Evolutionary conservation across 2,113 vertebrate species (phyloP), one percentile per base, ranked within the genome.

Genomic region (Verasper variegatus): DNA sequence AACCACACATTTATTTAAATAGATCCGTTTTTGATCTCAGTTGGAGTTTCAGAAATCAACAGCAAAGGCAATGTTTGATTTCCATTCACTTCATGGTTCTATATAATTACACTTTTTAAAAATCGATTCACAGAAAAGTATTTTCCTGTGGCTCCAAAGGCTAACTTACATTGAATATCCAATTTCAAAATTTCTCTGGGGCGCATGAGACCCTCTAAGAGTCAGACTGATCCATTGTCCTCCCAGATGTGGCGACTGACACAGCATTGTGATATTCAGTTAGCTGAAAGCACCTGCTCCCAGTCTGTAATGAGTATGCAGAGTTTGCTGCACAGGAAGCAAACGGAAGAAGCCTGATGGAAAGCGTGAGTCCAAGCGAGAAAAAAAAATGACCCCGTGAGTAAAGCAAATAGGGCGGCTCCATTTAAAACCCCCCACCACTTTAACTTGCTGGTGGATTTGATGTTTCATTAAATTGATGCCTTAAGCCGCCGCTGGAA

Each of bases 221-320:
- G 58, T 78, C 75, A 68, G 71, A 76, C 24, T 24, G 79, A 71
- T 56, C 65, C 62, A 66, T 74, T 79, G 90, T 76, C 51, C 70
- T 68, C 79, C 52, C 60, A 77, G 77, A 81, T 78, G 67, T 68
- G 88, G 65, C 70, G 86, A 75, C 71, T 89, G 88, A 86, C 74
- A 79, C 54, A 56, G 84, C 86, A 85, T 84, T 85, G 76, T 76
- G 90, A 88, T 86, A 86, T 83, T 88, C 88, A 83, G 70, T 90
- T 71, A 70, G 71, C 51, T 77, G 71, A 86, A 75, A 86, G 86
- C 92, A 94, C 93, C 93, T 94, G 92, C 93, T 94, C 82, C 89
- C 76, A 27, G 59, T 74, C 70, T 85, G 81, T 91, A 92, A 93
- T 91, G 82, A 92, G 83, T 71, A 65, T 73, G 81, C 77, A 85